A percentile compares a stretch with the other conserved stretches of the same genome.
phyloP scores from a whole-genome alignment of 2,113 vertebrate genomes.

The Andinoacara biseriatus region DNA sequence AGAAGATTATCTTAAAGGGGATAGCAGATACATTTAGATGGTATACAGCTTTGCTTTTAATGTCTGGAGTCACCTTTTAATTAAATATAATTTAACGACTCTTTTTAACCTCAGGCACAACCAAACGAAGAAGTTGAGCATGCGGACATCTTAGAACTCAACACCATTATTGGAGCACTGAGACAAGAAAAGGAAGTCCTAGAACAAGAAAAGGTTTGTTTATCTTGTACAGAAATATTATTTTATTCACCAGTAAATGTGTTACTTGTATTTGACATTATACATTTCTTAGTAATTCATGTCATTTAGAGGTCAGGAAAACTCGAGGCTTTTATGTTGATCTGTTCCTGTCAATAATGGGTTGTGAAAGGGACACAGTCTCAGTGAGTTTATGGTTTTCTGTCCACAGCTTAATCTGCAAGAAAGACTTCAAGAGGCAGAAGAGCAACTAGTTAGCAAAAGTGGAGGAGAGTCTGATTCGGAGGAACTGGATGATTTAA shows the following conservation, averaged over 20 bases:
- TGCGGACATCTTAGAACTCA: conserved; percentile 83
- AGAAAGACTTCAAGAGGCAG: conserved; percentile 61
- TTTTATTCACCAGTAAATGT: not conserved
- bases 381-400: not conserved
- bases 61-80: not conserved
- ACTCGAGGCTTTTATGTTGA: not conserved
- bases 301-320: not conserved
- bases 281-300: not conserved
- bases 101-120: conserved; percentile 49
- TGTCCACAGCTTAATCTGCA: conserved; percentile 59
- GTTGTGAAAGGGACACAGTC: not conserved
- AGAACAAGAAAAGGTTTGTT: conserved; percentile 77
- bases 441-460: conserved; percentile 10
- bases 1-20: not conserved
- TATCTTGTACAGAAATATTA: not conserved
- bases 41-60: not conserved
- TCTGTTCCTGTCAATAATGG: not conserved
- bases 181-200: conserved; percentile 80
- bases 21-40: not conserved
- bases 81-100: not conserved
- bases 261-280: not conserved
- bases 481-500: conserved; percentile 78
- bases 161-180: conserved; percentile 78
- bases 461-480: conserved; percentile 23
- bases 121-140: conserved; percentile 77